Base-by-base conservation (phyloP, 2,113 vertebrate genomes). In the Rissa tridactyla region DNA sequence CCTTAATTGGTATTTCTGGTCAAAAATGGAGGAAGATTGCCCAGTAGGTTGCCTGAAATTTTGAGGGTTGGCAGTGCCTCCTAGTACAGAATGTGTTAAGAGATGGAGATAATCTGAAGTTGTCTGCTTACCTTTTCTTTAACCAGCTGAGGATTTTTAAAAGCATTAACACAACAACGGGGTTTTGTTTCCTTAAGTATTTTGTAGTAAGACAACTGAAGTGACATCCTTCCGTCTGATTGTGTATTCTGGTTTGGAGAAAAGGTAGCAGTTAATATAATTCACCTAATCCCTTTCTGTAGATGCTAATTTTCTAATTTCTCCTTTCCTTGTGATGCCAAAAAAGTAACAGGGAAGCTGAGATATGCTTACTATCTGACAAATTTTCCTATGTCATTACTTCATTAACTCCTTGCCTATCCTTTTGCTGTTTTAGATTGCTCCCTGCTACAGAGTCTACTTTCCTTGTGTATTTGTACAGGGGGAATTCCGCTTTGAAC, bases 371-470 rank as follows among this genome's bases (percentile, higher is more conserved):
- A 6, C 34, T 52, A 2, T n/a, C 36, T 72, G 29, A 83, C 8
- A 38, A 40, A 80, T 77, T 79, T 42, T n/a, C 19, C 15, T 51
- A 3, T 51, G 26, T 2, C 0, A 18, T 29, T 58, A 44, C 26
- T 86, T 79, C 66, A 11, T 52, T 88, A 80, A 27, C 21, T 62
- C 12, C 18, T 86, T 58, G 47, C 34, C 36, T 88, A 5, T 75
- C 21, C 30, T 62, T 75, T 66, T 26, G 20, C 23, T 94, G 32
- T 3, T 54, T 82, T 49, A 54, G 57, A 34, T 58, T 66, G 47
- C 10, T 90, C 27, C 0, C 0, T 47, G 47, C 69, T 57, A 19
- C 25, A 65, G 54, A 64, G 11, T 46, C 3, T 1, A 0, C 34
- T 86, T 86, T 60, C 26, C 40, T 17, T 44, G 15, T 13, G 5